Percentiles rank a stretch among this genome's conserved stretches.
Evolutionary conservation across 2,888 invertebrate species (phyloP).

Genomic region (Syrista parreyssii): DNA sequence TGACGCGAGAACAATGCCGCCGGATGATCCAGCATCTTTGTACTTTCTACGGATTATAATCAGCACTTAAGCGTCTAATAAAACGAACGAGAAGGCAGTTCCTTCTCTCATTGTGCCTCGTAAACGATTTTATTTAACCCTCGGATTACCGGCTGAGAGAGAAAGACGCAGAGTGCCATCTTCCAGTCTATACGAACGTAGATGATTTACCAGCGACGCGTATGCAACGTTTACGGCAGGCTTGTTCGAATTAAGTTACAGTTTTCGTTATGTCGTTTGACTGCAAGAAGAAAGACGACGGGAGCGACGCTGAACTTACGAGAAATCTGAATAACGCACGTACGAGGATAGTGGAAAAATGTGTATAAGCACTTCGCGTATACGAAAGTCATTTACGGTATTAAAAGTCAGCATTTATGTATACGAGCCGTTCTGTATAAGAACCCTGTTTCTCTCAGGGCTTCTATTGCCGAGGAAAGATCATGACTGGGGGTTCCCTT

Average conservation of each 20-base stretch:
- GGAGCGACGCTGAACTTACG: not conserved
- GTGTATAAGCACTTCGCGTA: not conserved
- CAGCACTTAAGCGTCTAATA: constrained; percentile 46
- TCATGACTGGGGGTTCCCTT: not conserved
- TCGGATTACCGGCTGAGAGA: constrained; percentile 38
- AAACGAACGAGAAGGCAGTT: constrained; percentile 34
- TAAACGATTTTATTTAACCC: constrained; percentile 57
- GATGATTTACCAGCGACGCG: not conserved
- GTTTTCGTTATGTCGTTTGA: not conserved
- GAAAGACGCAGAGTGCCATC: constrained; percentile 17
- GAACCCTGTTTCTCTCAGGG: not conserved
- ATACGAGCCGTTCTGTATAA: not conserved
- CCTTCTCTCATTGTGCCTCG: constrained; percentile 41
- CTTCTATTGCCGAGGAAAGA: not conserved
- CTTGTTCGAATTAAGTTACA: not conserved
- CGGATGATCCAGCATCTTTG: constrained; percentile 52
- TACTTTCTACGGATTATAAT: constrained; percentile 50
- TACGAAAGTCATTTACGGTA: not conserved
- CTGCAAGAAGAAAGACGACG: not conserved
- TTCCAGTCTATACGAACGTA: not conserved
- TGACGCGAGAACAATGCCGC: constrained; percentile 48
- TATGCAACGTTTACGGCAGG: not conserved
- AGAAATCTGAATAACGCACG: not conserved
- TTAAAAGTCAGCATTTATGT: not conserved
- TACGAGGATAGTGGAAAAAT: not conserved